Base-by-base conservation (phyloP, 1,140 invertebrate species). In the Zophobas atratus region DNA sequence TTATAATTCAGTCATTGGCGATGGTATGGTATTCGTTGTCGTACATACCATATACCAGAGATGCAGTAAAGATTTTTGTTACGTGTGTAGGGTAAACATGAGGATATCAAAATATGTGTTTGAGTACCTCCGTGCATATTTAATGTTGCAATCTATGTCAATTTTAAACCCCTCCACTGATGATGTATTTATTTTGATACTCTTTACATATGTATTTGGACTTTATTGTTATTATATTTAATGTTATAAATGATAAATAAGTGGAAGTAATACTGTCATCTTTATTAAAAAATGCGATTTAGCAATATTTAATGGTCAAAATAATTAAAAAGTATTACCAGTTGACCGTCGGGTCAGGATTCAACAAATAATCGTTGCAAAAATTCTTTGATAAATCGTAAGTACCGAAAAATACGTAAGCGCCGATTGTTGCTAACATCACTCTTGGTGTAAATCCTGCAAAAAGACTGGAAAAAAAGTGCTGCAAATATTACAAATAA, bases 1-100 rank as follows among this genome's bases (percentile, higher is more conserved):
- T 95, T 84, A 92, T 97, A 74, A 89, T 96, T 72, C 96, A 98
- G 88, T 97, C 94, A 80, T 80, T 97, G 71, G 94, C 96, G n/a
- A 94, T 97, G 92, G 95, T 95, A 1, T 98, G 96, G 96, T 98
- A 98, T 86, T 96, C 96, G 0, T 86, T 98, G n/a, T 97, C 95
- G 1, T 98, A 97, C 85, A 97, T 98, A 85, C 96, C 96, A 38
- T 97, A 94, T 88, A 96, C 96, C 6, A 90, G 96, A 83, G 95
- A 95, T 89, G 93, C 91, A n/a, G n/a, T n/a, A n/a, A 94, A 92
- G 81, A 90, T 91, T 8, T 83, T 92, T 6, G 88, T 89, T 57
- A 84, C 91, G n/a, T 92, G 91, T 82, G 86, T 93, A 67, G 90
- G 75, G 5, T 73, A 35, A 73, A 63, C 4, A 20, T 20, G 8